Evolutionary conservation across 2,888 invertebrate genomes (phyloP).

Genomic region (Petrophora chlorosata): DNA sequence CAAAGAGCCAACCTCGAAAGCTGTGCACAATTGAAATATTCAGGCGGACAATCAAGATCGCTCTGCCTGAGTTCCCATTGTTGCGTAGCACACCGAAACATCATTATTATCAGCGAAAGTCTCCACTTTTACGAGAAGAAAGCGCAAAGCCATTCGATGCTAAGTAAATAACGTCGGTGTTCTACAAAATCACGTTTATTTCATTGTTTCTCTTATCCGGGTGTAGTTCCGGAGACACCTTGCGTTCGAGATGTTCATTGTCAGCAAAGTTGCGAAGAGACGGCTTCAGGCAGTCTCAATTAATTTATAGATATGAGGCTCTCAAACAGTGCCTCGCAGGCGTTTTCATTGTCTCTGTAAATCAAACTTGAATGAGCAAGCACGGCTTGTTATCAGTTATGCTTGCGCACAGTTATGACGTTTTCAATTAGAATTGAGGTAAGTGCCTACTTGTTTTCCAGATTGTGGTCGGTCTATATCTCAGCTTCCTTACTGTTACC

Average conservation of each 20-base stretch:
- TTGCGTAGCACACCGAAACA: slow-evolving; percentile 58
- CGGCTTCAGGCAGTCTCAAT: slow-evolving; percentile 30
- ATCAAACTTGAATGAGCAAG: slow-evolving; percentile 30
- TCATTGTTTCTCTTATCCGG: slow-evolving; percentile 41
- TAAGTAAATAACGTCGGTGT: slow-evolving; percentile 57
- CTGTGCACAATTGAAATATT: slow-evolving; percentile 60
- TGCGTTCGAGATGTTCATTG: slow-evolving; percentile 38
- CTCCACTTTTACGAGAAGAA: slow-evolving; percentile 61
- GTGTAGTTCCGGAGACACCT: slow-evolving; percentile 37
- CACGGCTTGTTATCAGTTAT: slow-evolving; percentile 25
- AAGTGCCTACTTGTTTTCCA: background rate
- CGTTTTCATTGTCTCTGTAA: slow-evolving; percentile 30
- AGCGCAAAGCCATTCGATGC: slow-evolving; percentile 61
- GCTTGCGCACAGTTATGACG: slow-evolving; percentile 25
- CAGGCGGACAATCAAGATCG: slow-evolving; percentile 60
- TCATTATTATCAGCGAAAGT: slow-evolving; percentile 67
- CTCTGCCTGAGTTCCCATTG: slow-evolving; percentile 54
- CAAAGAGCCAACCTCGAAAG: slow-evolving; percentile 47
- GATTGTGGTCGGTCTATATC: background rate
- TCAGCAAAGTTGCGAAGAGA: slow-evolving; percentile 39
- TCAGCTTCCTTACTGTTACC: background rate
- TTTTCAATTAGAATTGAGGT: slow-evolving; percentile 19
- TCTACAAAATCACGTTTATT: slow-evolving; percentile 48
- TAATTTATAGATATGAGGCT: slow-evolving; percentile 37
- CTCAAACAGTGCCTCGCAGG: slow-evolving; percentile 22